These are phyloP conservation scores for Pseudomugil tenellus DNA, from an alignment of 2,797 vertebrate genomes.

Conservation along the genomic window DNA sequence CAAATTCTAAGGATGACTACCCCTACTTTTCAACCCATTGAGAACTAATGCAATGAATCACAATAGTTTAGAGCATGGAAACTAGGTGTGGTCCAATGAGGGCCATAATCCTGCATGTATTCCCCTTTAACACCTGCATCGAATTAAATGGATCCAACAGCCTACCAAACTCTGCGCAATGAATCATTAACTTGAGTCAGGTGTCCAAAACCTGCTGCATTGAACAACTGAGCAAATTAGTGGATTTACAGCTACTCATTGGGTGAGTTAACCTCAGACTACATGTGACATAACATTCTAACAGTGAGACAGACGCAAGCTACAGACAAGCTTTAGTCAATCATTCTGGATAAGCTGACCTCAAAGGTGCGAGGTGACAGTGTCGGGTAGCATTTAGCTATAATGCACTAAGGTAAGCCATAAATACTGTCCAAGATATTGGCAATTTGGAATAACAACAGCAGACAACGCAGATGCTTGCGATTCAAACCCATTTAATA, in stretches of 20 bases:
- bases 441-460: slow-evolving; percentile 25
- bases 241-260: not conserved
- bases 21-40: not conserved
- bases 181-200: too few relatives aligned
- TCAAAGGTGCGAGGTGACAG: slow-evolving; percentile 32
- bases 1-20: slow-evolving; percentile 35
- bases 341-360: slow-evolving; percentile 14
- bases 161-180: too few relatives aligned
- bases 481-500: slow-evolving; percentile 23
- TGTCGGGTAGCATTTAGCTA: slow-evolving; percentile 20
- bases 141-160: too few relatives aligned
- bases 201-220: too few relatives aligned
- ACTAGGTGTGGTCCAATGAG: too few relatives aligned
- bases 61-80: not conserved
- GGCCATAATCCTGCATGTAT: too few relatives aligned
- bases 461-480: slow-evolving; percentile 17
- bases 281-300: slow-evolving; percentile 2
- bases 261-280: slow-evolving; percentile 4
- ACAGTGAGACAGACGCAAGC: slow-evolving; percentile 3
- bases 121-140: too few relatives aligned
- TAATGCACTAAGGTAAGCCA: slow-evolving; percentile 28
- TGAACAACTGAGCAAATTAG: not conserved
- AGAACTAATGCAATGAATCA: not conserved
- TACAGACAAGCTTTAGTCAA: slow-evolving; percentile 11
- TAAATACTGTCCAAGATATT: slow-evolving; percentile 2